Evolutionary conservation across 2,113 vertebrate genomes (phyloP).

Genomic region (Tachycineta bicolor): DNA sequence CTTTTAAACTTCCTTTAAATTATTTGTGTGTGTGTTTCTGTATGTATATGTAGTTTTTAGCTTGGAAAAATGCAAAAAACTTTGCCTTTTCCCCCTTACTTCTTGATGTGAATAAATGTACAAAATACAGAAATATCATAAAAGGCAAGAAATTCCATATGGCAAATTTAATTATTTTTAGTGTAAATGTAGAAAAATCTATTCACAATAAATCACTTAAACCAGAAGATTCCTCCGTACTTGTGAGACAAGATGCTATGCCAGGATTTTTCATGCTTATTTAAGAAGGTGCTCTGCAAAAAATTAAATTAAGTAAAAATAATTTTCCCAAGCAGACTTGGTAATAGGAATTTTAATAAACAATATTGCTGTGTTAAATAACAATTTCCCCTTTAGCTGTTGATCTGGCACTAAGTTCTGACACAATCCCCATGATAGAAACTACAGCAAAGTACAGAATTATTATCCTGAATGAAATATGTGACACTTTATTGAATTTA

Average conservation of each 20-base stretch:
- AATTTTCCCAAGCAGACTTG: too few relatives aligned
- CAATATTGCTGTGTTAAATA: neutral
- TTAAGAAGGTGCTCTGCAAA: neutral
- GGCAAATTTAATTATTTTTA: neutral
- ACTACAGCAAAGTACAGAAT: neutral
- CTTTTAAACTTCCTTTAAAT: neutral
- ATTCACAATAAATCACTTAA: neutral
- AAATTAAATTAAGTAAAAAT: neutral
- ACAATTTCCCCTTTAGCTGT: neutral
- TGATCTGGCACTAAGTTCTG: neutral
- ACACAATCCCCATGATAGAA: neutral
- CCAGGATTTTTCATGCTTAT: neutral
- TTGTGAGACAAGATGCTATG: neutral
- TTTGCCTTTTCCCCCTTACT: fast-evolving
- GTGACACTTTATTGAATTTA: neutral
- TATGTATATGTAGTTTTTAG: neutral
- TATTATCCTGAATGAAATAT: neutral
- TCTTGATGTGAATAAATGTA: neutral
- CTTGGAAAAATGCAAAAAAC: neutral
- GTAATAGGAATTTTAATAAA: neutral
- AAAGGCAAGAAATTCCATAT: neutral
- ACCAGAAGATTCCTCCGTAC: neutral
- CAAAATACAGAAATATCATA: neutral
- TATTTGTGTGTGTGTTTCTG: neutral
- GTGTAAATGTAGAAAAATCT: neutral